Evolutionary conservation across 2,888 invertebrate species (phyloP).

Genomic region (Acanthococcus lagerstroemiae): DNA sequence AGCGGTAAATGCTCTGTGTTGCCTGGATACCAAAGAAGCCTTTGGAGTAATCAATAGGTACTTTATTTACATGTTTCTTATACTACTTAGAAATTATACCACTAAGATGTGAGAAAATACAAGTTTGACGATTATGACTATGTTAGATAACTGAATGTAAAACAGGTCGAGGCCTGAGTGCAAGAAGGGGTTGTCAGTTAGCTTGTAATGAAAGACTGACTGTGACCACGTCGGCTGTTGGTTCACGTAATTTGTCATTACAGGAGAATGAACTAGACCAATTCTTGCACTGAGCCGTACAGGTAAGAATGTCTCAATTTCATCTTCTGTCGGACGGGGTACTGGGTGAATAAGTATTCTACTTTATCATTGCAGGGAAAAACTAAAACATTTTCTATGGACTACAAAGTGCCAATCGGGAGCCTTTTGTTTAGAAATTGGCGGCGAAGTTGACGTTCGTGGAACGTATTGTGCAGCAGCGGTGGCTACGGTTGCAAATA

Average conservation of each 20-base stretch:
- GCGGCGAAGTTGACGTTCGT: conserved; percentile 87
- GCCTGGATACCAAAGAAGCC: conserved; percentile 72
- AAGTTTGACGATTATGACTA: no score
- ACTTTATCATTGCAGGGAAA: conserved; percentile 45
- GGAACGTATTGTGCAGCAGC: conserved; percentile 95
- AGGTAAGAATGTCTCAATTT: no score
- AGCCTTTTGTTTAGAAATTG: conserved; percentile 81
- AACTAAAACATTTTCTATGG: conserved; percentile 65
- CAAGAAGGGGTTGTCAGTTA: no score
- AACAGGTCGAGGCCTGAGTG: no score
- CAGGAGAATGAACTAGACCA: no score
- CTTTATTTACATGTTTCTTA: conserved; percentile 18
- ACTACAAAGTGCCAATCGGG: conserved; percentile 71
- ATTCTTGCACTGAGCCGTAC: no score
- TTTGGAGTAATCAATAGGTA: conserved; percentile 76
- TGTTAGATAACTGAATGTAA: no score
- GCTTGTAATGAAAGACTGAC: no score
- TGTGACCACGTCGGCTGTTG: no score
- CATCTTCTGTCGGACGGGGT: background rate
- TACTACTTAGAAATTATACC: no score
- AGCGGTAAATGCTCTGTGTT: conserved; percentile 84
- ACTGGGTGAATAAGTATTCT: conserved; percentile 13
- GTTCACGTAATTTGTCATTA: no score
- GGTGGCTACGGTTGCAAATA: conserved; percentile 75
- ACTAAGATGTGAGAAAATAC: no score